Conservation (phyloP, 1,140 invertebrate species). For the Anoplolepis gracilipes region DNA sequence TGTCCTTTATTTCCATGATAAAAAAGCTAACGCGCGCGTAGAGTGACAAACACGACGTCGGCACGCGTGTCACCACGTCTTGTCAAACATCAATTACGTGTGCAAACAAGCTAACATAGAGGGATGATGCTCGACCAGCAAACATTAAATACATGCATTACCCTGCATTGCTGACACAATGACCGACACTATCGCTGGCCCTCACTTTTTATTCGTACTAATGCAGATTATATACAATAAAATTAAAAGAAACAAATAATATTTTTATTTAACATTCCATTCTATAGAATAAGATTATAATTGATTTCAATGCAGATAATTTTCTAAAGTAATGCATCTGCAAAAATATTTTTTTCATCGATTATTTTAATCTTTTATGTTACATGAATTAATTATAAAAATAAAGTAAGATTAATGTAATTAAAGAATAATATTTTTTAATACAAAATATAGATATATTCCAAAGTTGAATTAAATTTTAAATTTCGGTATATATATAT, state of each 20-base stretch:
- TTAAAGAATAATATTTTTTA: neutral
- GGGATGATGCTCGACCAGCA: conserved; percentile 70
- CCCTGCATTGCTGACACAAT: conserved; percentile 70
- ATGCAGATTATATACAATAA: conserved; percentile 45
- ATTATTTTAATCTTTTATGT: neutral
- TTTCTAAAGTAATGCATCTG: neutral
- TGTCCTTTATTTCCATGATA: conserved; percentile 54
- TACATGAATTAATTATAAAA: neutral
- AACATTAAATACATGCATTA: conserved; percentile 73
- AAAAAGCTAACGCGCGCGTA: conserved; percentile 66
- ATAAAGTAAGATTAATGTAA: neutral
- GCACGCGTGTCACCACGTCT: conserved; percentile 72
- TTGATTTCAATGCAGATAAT: neutral
- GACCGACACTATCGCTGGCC: conserved; percentile 60
- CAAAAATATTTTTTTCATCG: neutral
- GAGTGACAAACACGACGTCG: conserved; percentile 66
- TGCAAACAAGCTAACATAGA: conserved; percentile 71
- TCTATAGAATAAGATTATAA: neutral
- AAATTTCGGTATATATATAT: too few relatives aligned
- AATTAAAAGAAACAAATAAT: conserved; percentile 21
- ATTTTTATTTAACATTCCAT: conserved; percentile 12
- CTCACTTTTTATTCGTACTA: conserved; percentile 9
- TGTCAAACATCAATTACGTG: conserved; percentile 82
- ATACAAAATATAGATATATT: neutral
- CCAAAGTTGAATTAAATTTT: too few relatives aligned